These are phyloP conservation scores for Corticium candelabrum DNA, from an alignment of 37 sponge, comb jelly and placozoan genomes.

Conservation along the genomic window DNA sequence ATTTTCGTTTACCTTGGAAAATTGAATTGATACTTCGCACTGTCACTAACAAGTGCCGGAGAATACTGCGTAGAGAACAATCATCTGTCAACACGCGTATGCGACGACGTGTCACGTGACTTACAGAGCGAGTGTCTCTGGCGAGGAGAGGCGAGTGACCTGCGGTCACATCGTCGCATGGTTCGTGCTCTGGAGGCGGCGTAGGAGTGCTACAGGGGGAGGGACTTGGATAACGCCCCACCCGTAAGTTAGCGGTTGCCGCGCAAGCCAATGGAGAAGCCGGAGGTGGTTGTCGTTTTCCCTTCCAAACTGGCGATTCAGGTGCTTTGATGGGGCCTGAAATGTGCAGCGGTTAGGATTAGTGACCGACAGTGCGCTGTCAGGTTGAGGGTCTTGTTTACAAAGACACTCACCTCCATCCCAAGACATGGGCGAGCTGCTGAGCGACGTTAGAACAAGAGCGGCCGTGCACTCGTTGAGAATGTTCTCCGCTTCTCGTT, in stretches of 20 bases:
- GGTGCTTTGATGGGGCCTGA: neutral
- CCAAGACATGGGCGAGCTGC: neutral
- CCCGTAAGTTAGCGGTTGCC: no score
- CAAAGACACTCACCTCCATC: no score
- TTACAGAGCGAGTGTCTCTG: neutral
- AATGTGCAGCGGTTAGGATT: no score
- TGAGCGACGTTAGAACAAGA: neutral
- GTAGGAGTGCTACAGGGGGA: neutral
- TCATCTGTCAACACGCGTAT: neutral
- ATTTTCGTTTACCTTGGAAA: no score
- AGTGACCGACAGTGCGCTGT: no score
- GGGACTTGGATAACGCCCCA: neutral
- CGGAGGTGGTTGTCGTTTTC: neutral
- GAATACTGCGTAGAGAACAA: no score
- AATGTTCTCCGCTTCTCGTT: neutral
- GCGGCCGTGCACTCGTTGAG: neutral
- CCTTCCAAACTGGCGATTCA: neutral
- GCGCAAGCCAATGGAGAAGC: neutral
- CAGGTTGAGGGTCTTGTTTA: no score
- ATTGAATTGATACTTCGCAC: no score
- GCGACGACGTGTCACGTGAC: neutral
- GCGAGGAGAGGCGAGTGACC: neutral
- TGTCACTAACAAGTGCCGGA: no score
- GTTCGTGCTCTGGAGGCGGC: neutral
- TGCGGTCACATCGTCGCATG: neutral